Base-by-base conservation (phyloP, 2,888 invertebrate species). In the Campoletis raptor region DNA sequence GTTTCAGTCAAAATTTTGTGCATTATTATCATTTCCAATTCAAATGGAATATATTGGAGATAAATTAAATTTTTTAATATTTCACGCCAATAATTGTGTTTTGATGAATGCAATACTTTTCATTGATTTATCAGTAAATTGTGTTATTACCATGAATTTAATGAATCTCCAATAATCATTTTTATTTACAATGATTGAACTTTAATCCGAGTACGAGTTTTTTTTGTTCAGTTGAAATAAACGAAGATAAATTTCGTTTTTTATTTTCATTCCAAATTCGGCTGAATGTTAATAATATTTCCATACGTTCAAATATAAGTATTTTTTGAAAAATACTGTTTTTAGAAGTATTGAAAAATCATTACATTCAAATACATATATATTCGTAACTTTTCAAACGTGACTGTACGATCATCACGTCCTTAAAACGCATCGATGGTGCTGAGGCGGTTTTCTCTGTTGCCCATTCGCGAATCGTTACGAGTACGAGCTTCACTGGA, bases 401-500 rank as follows among this genome's bases (percentile, higher is more conserved):
- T 45, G 70, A 70, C 30, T 70, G 70, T 70, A 70, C 70, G 30
- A 9, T 24, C 3, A 45, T 42, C 57, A 42, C 15, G 42, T 57
- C 40, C 21, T 74, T 37, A n/a, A 66, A 45, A 66, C 40, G 54
- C 74, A 40, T 37, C 52, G 36, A 37, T 54, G 52, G 18, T 48
- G 76, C 74, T 70, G 84, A 37, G 30, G 42, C 12, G n/a, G 3
- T n/a, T 37, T 54, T 48, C 37, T 21, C 54, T 30, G 3, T 67
- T 42, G n/a, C 66, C 21, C 77, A 36, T 79, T 88, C 87, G 85
- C 86, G 90, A 74, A 40, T 67, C 42, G 92, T 92, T 91, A 91
- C 90, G 89, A 90, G 88, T 89, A 85, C 88, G 86, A 90, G 89
- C 82, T 87, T 88, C 86, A 88, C 87, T 83, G 88, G 15, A 54